Percentiles rank a stretch among this genome's conserved stretches.
phyloP scores from a whole-genome alignment of 2,113 vertebrate species.

The Lontra canadensis region DNA sequence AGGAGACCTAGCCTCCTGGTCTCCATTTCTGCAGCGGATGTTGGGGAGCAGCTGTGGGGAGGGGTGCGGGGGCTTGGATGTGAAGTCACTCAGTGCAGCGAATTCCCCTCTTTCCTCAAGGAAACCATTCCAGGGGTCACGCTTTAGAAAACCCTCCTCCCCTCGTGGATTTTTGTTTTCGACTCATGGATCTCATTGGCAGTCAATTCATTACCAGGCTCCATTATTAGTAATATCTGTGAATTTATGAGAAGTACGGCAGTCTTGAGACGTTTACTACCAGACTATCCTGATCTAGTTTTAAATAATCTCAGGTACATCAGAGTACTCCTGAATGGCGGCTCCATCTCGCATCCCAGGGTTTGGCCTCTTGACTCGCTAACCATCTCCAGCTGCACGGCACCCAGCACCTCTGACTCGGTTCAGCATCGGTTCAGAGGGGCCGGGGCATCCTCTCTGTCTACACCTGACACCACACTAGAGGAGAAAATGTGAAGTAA shows the following conservation, averaged over 20 bases:
- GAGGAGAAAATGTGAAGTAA: neutral
- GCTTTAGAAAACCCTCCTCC: constrained; percentile 29
- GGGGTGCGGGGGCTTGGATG: neutral
- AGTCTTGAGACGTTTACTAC: constrained; percentile 13
- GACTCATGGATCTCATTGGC: constrained; percentile 38
- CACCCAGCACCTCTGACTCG: neutral
- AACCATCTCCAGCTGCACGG: neutral
- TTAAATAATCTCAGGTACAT: neutral
- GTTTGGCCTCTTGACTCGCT: neutral
- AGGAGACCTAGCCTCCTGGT: constrained; percentile 57
- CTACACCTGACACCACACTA: neutral
- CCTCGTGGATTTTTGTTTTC: constrained; percentile 1
- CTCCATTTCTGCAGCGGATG: neutral
- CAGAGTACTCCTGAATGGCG: neutral
- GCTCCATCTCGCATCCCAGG: neutral
- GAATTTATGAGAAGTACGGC: constrained; percentile 37
- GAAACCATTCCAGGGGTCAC: neutral
- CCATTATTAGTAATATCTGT: constrained; percentile 48
- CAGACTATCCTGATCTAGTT: neutral
- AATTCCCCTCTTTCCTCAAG: neutral
- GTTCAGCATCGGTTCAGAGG: neutral
- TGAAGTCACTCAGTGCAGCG: neutral
- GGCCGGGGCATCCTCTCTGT: neutral
- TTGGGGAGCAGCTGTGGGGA: neutral
- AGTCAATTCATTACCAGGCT: constrained; percentile 1